Base-by-base conservation (phyloP, 2,797 vertebrate species). In the Cuculus canorus region DNA sequence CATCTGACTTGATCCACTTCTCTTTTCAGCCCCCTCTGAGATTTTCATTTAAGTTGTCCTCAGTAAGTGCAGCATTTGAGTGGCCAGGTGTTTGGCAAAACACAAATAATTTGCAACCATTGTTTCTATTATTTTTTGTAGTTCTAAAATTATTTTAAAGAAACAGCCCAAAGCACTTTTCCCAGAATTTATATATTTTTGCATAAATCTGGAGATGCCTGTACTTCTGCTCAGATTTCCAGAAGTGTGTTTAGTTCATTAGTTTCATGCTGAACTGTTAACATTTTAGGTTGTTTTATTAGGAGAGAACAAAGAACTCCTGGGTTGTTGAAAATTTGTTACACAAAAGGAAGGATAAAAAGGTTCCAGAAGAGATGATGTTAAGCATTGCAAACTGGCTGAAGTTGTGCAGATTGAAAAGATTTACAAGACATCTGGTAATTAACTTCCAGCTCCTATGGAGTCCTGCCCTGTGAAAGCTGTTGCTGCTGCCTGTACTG, bases 241-340 rank as follows among this genome's bases (percentile, higher is more conserved):
- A 88, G 88, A 93, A 93, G 65, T 92, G 39, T 21, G 11, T 76
- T 85, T 91, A 68, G 71, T 96, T 94, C 69, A 88, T 91, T 90
- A 79, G 77, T 83, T 88, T 96, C 85, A 72, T 80, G 90, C 84
- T 93, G 86, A 97, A 92, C 76, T 90, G 89, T 93, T 96, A 93
- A 95, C 92, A 43, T 92, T 96, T 95, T 90, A 93, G 72, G 82
- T 92, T 96, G 87, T 89, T 95, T 93, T 95, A 93, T 94, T 95
- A 86, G 80, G 63, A 69, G 52, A 91, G 79, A 94, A 92, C 84
- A 95, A 94, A 96, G 88, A 79, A 72, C 80, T 94, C 94, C 87
- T 76, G 82, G 75, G 53, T 90, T 78, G 79, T 84, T 88, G 83
- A 92, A 92, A 93, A 95, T 88, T 82, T 90, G 76, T 94, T 93